These are phyloP conservation scores for Nylanderia fulva DNA, from an alignment of 1,140 invertebrate species.

Conservation along the genomic window DNA sequence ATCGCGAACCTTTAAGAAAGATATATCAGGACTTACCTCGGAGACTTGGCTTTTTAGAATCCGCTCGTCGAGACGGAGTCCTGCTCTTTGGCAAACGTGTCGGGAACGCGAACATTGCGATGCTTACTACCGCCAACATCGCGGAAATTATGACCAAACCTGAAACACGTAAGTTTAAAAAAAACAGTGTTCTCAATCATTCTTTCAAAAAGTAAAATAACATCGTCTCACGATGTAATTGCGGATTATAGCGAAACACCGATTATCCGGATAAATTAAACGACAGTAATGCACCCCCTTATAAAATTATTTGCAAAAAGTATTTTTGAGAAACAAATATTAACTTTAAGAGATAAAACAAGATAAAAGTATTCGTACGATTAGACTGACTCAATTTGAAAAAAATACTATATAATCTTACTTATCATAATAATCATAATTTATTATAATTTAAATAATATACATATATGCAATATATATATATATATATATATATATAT, in stretches of 20 bases:
- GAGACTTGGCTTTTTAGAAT: constrained; percentile 87
- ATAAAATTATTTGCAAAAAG: not conserved
- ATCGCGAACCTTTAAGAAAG: constrained; percentile 36
- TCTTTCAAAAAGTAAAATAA: not conserved
- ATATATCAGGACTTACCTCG: constrained; percentile 83
- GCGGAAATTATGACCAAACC: constrained; percentile 93
- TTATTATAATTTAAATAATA: too few species aligned
- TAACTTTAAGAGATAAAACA: too few species aligned
- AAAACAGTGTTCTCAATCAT: not conserved
- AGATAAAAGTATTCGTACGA: too few species aligned
- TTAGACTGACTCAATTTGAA: too few species aligned
- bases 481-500: too few species aligned
- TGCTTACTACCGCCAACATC: constrained; percentile 91
- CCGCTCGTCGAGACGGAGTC: constrained; percentile 82
- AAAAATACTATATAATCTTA: too few species aligned
- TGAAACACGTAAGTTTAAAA: constrained; percentile 72
- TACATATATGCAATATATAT: too few species aligned
- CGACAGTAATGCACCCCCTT: too few species aligned
- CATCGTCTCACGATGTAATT: not conserved
- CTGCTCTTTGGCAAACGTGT: constrained; percentile 87
- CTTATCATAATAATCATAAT: too few species aligned
- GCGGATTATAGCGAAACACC: too few species aligned
- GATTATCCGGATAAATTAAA: too few species aligned
- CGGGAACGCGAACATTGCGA: constrained; percentile 96
- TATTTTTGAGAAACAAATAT: not conserved